Percentiles rank a stretch among this genome's conserved stretches.
Conservation (phyloP, 2,888 invertebrate genomes). For the Gymnocheta viridis region DNA sequence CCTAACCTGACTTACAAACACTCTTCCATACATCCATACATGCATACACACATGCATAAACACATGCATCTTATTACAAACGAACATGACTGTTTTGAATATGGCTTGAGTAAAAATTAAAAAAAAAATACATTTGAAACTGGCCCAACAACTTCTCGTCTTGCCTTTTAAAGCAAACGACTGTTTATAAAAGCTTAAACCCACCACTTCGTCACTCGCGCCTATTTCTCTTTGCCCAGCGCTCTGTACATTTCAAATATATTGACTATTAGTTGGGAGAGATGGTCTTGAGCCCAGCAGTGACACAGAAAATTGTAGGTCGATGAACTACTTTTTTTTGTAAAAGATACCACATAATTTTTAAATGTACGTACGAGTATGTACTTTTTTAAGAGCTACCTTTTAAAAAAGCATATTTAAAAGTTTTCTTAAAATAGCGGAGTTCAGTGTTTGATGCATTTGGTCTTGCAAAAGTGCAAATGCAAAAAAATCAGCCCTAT, state of each 20-base stretch:
- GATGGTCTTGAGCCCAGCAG: neutral
- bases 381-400: neutral
- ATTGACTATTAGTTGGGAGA: slow-evolving; percentile 30
- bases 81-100: slow-evolving; percentile 62
- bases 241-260: neutral
- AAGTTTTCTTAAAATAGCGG: too few relatives aligned
- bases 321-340: neutral
- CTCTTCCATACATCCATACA: neutral
- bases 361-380: neutral
- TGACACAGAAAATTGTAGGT: slow-evolving; percentile 10
- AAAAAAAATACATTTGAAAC: slow-evolving; percentile 71
- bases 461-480: too few relatives aligned
- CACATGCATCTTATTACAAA: slow-evolving; percentile 5
- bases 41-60: slow-evolving; percentile 2
- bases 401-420: neutral
- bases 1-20: slow-evolving; percentile 44
- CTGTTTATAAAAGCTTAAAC: slow-evolving; percentile 28
- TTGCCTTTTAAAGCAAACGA: slow-evolving; percentile 72
- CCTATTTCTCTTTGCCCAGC: neutral
- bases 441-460: too few relatives aligned
- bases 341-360: neutral
- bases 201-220: neutral
- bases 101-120: slow-evolving; percentile 46
- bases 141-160: slow-evolving; percentile 78
- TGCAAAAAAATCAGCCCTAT: too few relatives aligned